phyloP scores from a whole-genome alignment of 2,888 invertebrate genomes.

The Idaea dimidiata region DNA sequence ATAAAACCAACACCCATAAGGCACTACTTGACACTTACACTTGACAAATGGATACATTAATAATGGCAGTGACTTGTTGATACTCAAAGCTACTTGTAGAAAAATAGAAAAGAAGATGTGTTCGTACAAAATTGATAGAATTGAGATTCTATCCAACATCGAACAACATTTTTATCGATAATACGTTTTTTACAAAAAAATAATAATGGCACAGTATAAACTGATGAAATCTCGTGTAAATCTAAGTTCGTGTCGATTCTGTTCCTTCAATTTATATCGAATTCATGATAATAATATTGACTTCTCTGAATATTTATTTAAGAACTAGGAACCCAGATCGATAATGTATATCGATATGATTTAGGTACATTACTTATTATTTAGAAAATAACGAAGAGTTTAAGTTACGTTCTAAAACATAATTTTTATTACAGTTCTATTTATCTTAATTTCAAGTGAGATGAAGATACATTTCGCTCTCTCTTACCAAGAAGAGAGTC shows the following conservation, averaged over 20 bases:
- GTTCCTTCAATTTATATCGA: background rate
- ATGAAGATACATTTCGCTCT: background rate
- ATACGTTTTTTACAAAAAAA: background rate
- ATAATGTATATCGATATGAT: too few species aligned
- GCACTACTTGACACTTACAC: conserved; percentile 23
- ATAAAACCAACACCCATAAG: conserved; percentile 19
- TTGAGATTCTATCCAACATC: background rate
- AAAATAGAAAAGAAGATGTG: conserved; percentile 16
- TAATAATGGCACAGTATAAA: conserved; percentile 2
- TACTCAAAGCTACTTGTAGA: conserved; percentile 3
- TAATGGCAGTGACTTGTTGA: conserved; percentile 36
- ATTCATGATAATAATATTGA: background rate
- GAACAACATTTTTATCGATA: background rate
- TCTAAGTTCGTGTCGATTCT: background rate
- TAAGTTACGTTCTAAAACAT: too few species aligned
- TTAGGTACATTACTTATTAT: too few species aligned
- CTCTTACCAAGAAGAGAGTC: background rate
- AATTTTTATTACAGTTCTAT: too few species aligned
- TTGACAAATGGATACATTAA: conserved; percentile 22
- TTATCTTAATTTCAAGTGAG: too few species aligned
- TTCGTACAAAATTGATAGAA: conserved; percentile 8
- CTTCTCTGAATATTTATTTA: background rate
- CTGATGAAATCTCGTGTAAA: background rate
- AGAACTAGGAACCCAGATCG: background rate
- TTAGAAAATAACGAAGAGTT: too few species aligned